Evolutionary conservation across 2,888 invertebrate species (phyloP).

Genomic region (Lasioglossum calceatum): DNA sequence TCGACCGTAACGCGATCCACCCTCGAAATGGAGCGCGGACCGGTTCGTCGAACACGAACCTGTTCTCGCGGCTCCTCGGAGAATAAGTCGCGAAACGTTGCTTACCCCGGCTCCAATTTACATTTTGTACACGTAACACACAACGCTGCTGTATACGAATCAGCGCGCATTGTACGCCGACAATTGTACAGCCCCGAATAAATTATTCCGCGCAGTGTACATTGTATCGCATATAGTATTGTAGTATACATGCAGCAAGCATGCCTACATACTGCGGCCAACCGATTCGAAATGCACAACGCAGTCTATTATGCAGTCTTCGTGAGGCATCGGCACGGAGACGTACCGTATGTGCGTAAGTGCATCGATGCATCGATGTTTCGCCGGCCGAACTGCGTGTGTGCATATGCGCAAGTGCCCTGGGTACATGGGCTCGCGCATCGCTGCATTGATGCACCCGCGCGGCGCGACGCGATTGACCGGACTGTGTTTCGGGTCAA

Average conservation of each 20-base stretch:
- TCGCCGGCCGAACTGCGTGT: background rate
- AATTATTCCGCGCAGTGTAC: constrained; percentile 7
- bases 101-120: background rate
- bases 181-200: constrained; percentile 1
- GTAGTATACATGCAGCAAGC: background rate
- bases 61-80: background rate
- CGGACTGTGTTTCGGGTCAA: background rate
- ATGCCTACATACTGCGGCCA: background rate
- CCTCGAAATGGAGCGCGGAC: background rate
- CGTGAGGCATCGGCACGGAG: background rate
- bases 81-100: constrained; percentile 9
- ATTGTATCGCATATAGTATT: constrained; percentile 1
- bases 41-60: background rate
- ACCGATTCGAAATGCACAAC: background rate
- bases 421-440: background rate
- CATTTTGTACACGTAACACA: constrained; percentile 10
- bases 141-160: background rate
- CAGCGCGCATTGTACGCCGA: background rate
- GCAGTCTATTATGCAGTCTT: constrained; percentile 15
- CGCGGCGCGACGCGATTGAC: background rate
- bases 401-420: background rate
- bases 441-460: background rate
- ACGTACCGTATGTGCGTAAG: constrained; percentile 3
- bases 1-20: constrained; percentile 4
- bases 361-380: constrained; percentile 5